Conservation (phyloP, 2,113 vertebrate species). For the Colossoma macropomum region DNA sequence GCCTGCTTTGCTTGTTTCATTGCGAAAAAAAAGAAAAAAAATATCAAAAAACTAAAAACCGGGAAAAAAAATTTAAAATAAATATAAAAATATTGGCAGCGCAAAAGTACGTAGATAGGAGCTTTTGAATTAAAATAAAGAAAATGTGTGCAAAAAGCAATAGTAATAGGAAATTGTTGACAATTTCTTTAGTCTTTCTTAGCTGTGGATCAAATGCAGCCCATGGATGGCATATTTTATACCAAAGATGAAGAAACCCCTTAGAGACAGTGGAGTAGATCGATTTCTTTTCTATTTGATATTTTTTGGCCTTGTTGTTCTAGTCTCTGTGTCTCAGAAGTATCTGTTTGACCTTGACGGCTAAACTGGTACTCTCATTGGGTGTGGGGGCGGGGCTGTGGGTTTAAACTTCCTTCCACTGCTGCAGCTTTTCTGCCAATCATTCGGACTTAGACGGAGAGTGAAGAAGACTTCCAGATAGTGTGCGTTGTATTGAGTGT, state of each 20-base stretch:
- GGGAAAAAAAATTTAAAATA: slow-evolving; percentile 62
- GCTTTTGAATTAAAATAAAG: slow-evolving; percentile 87
- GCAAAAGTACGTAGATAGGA: slow-evolving; percentile 84
- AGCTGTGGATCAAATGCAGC: slow-evolving; percentile 96
- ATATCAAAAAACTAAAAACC: slow-evolving; percentile 52
- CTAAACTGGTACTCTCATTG: slow-evolving; percentile 84
- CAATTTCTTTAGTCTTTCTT: slow-evolving; percentile 98
- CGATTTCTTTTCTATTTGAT: slow-evolving; percentile 61
- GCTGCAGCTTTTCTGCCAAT: slow-evolving; percentile 67
- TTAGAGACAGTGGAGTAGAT: slow-evolving; percentile 70
- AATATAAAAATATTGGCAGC: slow-evolving; percentile 57
- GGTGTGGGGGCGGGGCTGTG: slow-evolving; percentile 49
- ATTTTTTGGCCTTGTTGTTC: slow-evolving; percentile 56
- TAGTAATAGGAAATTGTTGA: slow-evolving; percentile 96
- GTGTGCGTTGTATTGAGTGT: slow-evolving; percentile 41
- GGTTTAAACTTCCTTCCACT: slow-evolving; percentile 87
- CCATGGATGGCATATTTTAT: slow-evolving; percentile 97
- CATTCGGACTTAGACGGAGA: slow-evolving; percentile 34
- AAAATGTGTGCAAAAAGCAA: slow-evolving; percentile 88
- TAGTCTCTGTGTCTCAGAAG: slow-evolving; percentile 69
- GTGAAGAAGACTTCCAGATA: slow-evolving; percentile 29
- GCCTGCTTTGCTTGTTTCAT: slow-evolving; percentile 95
- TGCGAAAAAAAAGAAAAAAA: slow-evolving; percentile 79
- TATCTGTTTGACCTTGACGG: slow-evolving; percentile 87
- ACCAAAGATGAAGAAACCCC: slow-evolving; percentile 97